Percentiles rank a stretch among this genome's conserved stretches.
Conservation (phyloP, 2,888 invertebrate genomes). For the Cephus rjabovi region DNA sequence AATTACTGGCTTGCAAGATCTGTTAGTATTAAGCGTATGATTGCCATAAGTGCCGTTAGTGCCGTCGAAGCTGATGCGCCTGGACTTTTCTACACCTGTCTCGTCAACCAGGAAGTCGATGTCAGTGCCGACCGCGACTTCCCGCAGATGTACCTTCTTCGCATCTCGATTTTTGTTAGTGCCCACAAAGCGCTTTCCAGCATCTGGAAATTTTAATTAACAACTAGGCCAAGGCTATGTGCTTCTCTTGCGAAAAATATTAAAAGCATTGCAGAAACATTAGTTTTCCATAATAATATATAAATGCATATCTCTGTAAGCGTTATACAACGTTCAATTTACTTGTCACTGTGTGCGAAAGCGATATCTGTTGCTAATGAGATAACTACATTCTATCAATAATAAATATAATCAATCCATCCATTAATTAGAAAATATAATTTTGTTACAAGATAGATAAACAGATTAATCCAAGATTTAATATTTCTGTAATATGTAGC, state of each 20-base stretch:
- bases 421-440: neutral
- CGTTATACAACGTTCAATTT: neutral
- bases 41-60: conserved; percentile 28
- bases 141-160: conserved; percentile 59
- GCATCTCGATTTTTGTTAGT: conserved; percentile 34
- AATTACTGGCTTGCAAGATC: conserved; percentile 18
- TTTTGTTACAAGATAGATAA: neutral
- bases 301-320: neutral
- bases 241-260: neutral
- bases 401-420: neutral
- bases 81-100: conserved; percentile 43
- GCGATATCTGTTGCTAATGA: neutral
- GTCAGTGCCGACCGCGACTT: conserved; percentile 61
- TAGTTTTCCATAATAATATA: neutral
- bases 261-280: neutral
- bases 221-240: neutral
- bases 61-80: conserved; percentile 39
- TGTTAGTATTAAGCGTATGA: conserved; percentile 29
- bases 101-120: conserved; percentile 29
- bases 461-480: neutral
- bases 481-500: neutral
- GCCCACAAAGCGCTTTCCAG: neutral
- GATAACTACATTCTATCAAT: neutral
- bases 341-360: neutral
- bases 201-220: neutral